Base-by-base conservation (phyloP, 2,113 vertebrate species). In the Rhinogobius similis region DNA sequence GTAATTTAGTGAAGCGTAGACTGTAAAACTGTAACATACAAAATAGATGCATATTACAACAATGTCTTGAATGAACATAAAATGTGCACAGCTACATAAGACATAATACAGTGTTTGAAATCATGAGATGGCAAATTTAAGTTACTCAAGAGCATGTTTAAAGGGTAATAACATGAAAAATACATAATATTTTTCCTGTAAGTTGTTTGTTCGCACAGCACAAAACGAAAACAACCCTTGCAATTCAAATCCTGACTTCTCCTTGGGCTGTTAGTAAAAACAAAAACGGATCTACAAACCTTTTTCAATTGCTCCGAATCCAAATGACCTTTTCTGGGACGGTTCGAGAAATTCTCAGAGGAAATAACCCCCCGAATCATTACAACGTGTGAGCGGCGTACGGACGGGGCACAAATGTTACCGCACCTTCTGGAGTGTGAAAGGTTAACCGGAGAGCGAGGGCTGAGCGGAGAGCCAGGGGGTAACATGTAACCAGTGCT, bases 351-450 rank as follows among this genome's bases (percentile, higher is more conserved):
- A 72, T 38, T 23, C 56, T 79, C 65, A 65, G 73, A 75, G n/a
- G 52, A 83, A 86, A 85, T 85, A 88, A 82, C 77, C 80, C 77
- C 79, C 77, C 75, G 70, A 83, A 82, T 88, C 85, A 90, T 90
- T 90, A 86, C 87, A 89, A 83, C 9, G 32, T 58, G 61, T 75
- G 78, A 58, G 75, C 71, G 73, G 78, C 75, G 85, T 74, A 70
- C 67, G 58, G 73, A 69, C 78, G 41, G 73, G 72, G 73, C 77
- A 72, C 72, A 88, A 90, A 90, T 87, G 83, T 82, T 86, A 87
- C 20, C 75, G 82, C 64, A 70, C 69, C 83, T 87, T 70, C 78
- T 84, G 84, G 85, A 85, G 86, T 91, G 90, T 89, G 82, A 90
- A 91, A 92, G 83, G 86, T 88, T 87, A 87, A 86, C 82, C 50